Evolutionary conservation across 2,888 invertebrate genomes (phyloP), one percentile per base, ranked within the genome.

Genomic region (Celastrina argiolus): DNA sequence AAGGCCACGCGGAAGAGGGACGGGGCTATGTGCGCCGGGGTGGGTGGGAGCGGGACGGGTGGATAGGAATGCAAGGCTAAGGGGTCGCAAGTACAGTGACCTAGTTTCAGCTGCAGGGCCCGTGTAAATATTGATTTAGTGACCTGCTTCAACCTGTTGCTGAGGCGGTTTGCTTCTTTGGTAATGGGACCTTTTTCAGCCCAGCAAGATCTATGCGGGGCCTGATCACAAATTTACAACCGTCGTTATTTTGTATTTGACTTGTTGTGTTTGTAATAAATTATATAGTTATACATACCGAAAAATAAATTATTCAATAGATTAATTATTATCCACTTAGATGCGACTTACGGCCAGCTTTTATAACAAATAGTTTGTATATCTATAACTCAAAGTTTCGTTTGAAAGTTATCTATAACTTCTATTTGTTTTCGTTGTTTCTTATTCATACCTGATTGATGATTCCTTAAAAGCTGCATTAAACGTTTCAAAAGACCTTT

Each of bases 51-150:
- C 73, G 77, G 71, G 82, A 81, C 70, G 75, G 77, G 70, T 28
- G 28, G n/a, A 56, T 73, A 73, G 79, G 83, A 85, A 84, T 88
- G 88, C 88, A 88, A 85, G 87, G 86, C 84, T 85, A 82, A 74
- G 78, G 78, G 87, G 83, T 87, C 87, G 80, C 86, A 87, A 86
- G 88, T 84, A 82, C 88, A 87, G 78, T 84, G 89, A 87, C 90
- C 90, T 73, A 90, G 79, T 85, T 90, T 79, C 72, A 74, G 82
- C 74, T 88, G 89, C 88, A 87, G 85, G 82, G 81, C 77, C 75
- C 78, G 81, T 80, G 84, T 87, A 85, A 84, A 87, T 89, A 89
- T 90, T 88, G 89, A 90, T 89, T 90, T 79, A 80, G 81, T 82
- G 82, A 82, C 81, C 82, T 79, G 72, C 63, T 76, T 76, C 75